A percentile compares a stretch with the other conserved stretches of the same genome.
phyloP scores from a whole-genome alignment of 2,113 vertebrate species.

The Synchiropus splendidus region DNA sequence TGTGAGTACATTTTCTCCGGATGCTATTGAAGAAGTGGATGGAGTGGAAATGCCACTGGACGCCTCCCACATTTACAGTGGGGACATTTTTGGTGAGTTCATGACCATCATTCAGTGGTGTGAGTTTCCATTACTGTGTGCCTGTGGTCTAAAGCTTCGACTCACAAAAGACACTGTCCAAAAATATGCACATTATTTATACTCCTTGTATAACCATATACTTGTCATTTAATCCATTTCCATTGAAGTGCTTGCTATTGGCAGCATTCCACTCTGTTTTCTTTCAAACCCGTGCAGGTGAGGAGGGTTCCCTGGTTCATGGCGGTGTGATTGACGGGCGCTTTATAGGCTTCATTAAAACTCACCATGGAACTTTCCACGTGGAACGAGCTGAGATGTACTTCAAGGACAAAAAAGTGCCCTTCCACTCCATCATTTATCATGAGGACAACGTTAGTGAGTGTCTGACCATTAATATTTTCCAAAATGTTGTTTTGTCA shows the following conservation, averaged over 20 bases:
- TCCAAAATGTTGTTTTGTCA: background rate
- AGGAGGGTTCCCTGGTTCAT: conserved; percentile 82
- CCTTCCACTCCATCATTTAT: conserved; percentile 95
- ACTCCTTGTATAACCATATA: no score
- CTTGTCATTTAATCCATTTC: no score
- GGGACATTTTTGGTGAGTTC: conserved; percentile 87
- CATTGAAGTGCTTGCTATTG: no score
- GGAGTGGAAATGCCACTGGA: conserved; percentile 75
- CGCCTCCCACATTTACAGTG: conserved; percentile 95
- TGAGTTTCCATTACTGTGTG: background rate
- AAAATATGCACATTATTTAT: no score
- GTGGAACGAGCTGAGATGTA: conserved; percentile 93
- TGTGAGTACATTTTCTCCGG: conserved; percentile 79
- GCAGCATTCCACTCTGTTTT: no score
- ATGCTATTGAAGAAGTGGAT: conserved; percentile 82
- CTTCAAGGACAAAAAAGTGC: conserved; percentile 70
- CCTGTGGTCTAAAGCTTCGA: no score
- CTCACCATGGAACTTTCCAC: conserved; percentile 84
- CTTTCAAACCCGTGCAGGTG: conserved; percentile 64
- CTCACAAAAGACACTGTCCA: no score
- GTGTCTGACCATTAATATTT: conserved; percentile 34
- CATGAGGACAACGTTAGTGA: conserved; percentile 94
- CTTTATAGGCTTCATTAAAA: conserved; percentile 94
- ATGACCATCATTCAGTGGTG: background rate
- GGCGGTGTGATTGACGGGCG: conserved; percentile 87